Evolutionary conservation across 2,888 invertebrate genomes (phyloP).

Genomic region (Pristionchus japonicus): DNA sequence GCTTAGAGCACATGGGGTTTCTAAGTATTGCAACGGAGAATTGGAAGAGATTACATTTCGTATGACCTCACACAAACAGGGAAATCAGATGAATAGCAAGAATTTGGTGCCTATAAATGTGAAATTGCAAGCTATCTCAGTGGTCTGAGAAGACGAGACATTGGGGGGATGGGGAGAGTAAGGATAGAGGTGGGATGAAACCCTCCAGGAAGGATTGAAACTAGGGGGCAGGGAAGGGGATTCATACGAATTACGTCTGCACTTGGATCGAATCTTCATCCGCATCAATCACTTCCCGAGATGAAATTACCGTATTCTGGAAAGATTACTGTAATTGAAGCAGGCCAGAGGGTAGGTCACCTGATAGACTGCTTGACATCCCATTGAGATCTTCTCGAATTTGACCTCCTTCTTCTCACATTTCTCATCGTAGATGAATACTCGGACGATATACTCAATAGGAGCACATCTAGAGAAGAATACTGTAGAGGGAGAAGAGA

Average conservation of each 20-base stretch:
- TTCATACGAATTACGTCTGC: not conserved
- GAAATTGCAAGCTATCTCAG: not conserved
- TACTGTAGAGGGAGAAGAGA: not conserved
- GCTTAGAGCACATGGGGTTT: not conserved
- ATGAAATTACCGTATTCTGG: not conserved
- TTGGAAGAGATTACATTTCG: not conserved
- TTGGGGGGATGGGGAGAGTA: not conserved
- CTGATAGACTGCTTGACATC: conserved; percentile 35
- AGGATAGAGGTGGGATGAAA: not conserved
- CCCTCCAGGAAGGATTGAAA: not conserved
- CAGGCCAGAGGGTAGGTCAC: not conserved
- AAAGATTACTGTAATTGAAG: not conserved
- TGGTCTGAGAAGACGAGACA: not conserved
- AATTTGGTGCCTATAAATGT: not conserved
- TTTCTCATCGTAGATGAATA: conserved; percentile 37
- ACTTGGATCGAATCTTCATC: not conserved
- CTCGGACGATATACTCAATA: not conserved
- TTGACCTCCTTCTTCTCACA: not conserved
- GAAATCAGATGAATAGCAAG: not conserved
- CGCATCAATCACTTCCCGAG: not conserved
- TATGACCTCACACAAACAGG: not conserved
- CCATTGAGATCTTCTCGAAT: conserved; percentile 18
- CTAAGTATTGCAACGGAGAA: not conserved
- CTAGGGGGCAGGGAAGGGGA: not conserved
- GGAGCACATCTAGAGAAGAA: not conserved